These are phyloP conservation scores for Formica selysi DNA, from an alignment of 1,140 invertebrate genomes.

Conservation along the genomic window DNA sequence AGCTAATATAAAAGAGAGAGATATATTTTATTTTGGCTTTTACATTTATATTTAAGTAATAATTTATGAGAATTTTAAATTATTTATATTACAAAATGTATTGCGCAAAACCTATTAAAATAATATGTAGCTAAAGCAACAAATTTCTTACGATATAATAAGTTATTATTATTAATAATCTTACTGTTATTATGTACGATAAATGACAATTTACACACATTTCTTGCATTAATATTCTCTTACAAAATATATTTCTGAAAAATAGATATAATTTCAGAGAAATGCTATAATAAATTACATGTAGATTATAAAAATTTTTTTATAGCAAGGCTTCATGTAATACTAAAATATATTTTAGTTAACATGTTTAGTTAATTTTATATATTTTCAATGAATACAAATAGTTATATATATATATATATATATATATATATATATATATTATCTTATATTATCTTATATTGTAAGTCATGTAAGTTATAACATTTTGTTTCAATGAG, in stretches of 20 bases:
- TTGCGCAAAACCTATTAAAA: neutral
- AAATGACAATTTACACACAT: neutral
- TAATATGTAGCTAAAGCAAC: neutral
- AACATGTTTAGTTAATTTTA: too few species aligned
- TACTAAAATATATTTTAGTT: neutral
- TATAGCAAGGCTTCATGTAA: neutral
- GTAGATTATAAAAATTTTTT: neutral
- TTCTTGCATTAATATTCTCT: neutral
- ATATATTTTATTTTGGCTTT: neutral
- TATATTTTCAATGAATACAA: constrained; percentile 13
- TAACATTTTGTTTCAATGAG: constrained; percentile 10
- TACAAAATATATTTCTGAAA: constrained; percentile 10
- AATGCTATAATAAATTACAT: neutral
- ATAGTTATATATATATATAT: neutral
- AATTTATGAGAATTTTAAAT: constrained; percentile 4
- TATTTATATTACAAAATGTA: neutral
- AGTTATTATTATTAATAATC: neutral
- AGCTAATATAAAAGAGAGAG: too few species aligned
- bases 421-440: too few species aligned
- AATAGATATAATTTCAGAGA: neutral
- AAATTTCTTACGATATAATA: neutral
- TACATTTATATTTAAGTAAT: constrained; percentile 21
- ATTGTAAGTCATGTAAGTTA: neutral
- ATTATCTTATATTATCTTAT: neutral
- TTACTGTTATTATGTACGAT: neutral